Evolutionary conservation across 2,888 invertebrate species (phyloP), one percentile per base, ranked within the genome.

Genomic region (Himalopsyche tibetana): DNA sequence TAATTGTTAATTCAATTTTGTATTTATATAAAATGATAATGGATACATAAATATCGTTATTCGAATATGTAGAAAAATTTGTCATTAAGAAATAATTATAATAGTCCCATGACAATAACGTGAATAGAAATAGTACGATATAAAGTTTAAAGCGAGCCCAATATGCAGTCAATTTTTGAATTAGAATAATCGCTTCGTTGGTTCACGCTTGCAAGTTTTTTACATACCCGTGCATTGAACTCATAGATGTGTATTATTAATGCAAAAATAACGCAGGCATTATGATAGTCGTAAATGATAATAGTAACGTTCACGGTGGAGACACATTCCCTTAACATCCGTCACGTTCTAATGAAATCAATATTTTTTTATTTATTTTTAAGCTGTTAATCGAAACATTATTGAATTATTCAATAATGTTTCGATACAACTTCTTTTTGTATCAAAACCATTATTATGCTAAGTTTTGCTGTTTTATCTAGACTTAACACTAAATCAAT

Each of bases 201-300:
- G 63, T 28, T 8, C 19, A 19, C 9, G 28, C 63, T 28, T 8
- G 6, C 63, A 28, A 9, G 74, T 28, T 74, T 74, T 74, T 38
- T 28, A 38, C 12, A 12, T 74, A 38, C 74, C 74, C 74, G 40
- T 82, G 55, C 40, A 9, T 56, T 82, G 55, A 55, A 55, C 56
- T 55, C 56, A 36, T 28, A 38, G 42, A 80, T 40, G 8, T 51
- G 51, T 51, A 3, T 51, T 15, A 51, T 51, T 2, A 51, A 12
- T 51, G 51, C 15, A 51, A 51, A 51, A 51, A 15, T 51, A 51
- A 15, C 51, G 51, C 51, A 15, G 51, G 15, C 51, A 51, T 51
- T 51, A 15, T 15, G 12, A 15, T 51, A 51, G 51, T 15, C 15
- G 51, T 51, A 15, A 15, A 51, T 28, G 28, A 15, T 74, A 74